Evolutionary conservation across 2,113 vertebrate genomes (phyloP).

Genomic region (Crotalus viridis): DNA sequence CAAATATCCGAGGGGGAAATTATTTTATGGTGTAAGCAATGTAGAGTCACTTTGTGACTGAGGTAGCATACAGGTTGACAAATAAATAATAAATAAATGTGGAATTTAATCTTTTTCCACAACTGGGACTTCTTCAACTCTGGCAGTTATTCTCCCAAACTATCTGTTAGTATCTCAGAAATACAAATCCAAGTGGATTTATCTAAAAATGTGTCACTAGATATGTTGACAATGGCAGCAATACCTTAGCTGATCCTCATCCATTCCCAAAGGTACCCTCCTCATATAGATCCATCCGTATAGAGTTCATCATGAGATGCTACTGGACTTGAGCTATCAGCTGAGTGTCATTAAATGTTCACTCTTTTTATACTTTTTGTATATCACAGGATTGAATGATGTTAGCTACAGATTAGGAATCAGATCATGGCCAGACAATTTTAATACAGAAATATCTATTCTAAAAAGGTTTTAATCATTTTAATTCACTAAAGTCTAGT

Average conservation of each 20-base stretch:
- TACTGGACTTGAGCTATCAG: not conserved
- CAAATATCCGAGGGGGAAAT: no score
- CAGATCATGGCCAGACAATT: no score
- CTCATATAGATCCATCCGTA: not conserved
- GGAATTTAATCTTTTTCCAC: not conserved
- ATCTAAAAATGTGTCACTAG: not conserved
- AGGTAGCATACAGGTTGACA: no score
- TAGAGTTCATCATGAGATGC: not conserved
- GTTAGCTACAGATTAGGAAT: no score
- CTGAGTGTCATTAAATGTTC: not conserved
- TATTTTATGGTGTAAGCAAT: no score
- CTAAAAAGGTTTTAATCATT: no score
- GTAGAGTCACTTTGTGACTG: no score
- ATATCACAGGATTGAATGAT: no score
- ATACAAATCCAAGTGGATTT: not conserved
- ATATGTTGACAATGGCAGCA: not conserved
- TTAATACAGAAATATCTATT: no score
- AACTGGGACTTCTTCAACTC: not conserved
- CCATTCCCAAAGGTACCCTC: not conserved
- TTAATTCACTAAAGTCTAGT: no score
- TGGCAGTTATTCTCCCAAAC: not conserved
- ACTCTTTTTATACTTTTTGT: not conserved
- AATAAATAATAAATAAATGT: no score
- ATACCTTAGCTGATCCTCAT: not conserved
- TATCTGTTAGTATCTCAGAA: not conserved